A percentile compares a stretch with the other conserved stretches of the same genome.
These are phyloP conservation scores for Kryphioiulus occultus DNA, from an alignment of 2,888 invertebrate genomes.

Conservation along the genomic window DNA sequence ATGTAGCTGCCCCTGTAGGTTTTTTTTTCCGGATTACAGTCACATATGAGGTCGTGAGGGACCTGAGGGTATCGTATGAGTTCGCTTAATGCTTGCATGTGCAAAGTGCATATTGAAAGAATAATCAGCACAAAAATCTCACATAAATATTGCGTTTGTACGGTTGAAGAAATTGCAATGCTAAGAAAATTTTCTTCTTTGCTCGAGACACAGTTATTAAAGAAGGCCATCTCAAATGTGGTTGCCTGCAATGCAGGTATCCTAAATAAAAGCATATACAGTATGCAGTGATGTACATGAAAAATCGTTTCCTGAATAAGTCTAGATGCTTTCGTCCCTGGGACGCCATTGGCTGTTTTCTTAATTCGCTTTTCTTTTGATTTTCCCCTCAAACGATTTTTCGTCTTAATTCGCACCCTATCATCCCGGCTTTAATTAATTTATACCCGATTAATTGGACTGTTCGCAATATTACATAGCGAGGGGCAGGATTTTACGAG, in stretches of 20 bases:
- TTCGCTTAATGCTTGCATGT: too few relatives aligned
- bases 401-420: constrained; percentile 39
- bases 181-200: neutral
- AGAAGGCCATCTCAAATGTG: neutral
- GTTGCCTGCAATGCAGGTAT: constrained; percentile 36
- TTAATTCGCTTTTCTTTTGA: constrained; percentile 40
- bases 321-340: neutral
- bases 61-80: too few relatives aligned
- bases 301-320: constrained; percentile 1
- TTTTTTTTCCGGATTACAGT: too few relatives aligned
- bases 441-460: constrained; percentile 33
- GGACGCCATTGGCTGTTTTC: constrained; percentile 21
- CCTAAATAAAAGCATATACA: neutral
- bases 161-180: too few relatives aligned
- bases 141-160: too few relatives aligned
- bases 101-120: too few relatives aligned
- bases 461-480: neutral
- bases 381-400: constrained; percentile 27
- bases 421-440: constrained; percentile 35
- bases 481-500: neutral
- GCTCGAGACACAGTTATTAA: neutral
- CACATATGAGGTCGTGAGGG: too few relatives aligned
- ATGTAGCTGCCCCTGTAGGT: too few relatives aligned
- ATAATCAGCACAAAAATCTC: too few relatives aligned
- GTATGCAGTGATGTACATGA: neutral